Conservation (phyloP, 2,113 vertebrate species). For the Megaleporinus macrocephalus region DNA sequence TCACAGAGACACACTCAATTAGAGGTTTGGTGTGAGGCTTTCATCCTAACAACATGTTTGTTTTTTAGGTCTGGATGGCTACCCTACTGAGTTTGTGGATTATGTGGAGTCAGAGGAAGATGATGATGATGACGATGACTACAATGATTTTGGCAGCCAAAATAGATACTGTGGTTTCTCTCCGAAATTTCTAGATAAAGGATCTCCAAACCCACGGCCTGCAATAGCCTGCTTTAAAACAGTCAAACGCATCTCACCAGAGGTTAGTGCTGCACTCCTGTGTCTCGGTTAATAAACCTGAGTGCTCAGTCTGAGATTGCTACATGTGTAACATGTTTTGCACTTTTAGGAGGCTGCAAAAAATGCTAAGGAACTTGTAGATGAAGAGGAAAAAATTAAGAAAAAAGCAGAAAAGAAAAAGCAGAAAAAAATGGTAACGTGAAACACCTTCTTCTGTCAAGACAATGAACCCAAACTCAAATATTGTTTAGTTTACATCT, state of each 20-base stretch:
- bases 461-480: neutral
- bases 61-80: slow-evolving; percentile 35
- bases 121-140: slow-evolving; percentile 54
- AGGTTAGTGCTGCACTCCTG: slow-evolving; percentile 57
- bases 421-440: slow-evolving; percentile 75
- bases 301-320: too few species aligned
- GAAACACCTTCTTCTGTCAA: neutral
- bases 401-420: slow-evolving; percentile 72
- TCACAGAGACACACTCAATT: too few species aligned
- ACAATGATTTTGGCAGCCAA: slow-evolving; percentile 31
- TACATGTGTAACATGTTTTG: neutral
- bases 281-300: neutral
- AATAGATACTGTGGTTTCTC: slow-evolving; percentile 55
- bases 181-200: slow-evolving; percentile 29
- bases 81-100: slow-evolving; percentile 1
- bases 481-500: neutral
- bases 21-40: neutral
- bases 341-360: slow-evolving; percentile 69
- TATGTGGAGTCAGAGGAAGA: slow-evolving; percentile 48
- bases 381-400: slow-evolving; percentile 71
- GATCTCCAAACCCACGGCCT: neutral
- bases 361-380: slow-evolving; percentile 64
- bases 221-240: slow-evolving; percentile 23
- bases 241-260: slow-evolving; percentile 59
- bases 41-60: neutral